Conservation (phyloP, 2,888 invertebrate species). For the Phengaris alcon region DNA sequence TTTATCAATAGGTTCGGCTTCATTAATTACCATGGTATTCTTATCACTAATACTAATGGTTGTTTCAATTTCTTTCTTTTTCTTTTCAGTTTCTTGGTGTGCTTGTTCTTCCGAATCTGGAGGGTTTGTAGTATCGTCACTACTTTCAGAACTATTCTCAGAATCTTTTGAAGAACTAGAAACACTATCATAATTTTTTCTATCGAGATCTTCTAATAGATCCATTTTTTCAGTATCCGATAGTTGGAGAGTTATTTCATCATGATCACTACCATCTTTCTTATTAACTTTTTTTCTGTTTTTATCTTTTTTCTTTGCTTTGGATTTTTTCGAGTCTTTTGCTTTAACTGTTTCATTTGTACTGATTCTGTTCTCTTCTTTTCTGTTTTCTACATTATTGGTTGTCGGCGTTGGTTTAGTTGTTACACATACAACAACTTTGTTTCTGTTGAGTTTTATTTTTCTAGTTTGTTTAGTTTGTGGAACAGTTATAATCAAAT, state of each 20-base stretch:
- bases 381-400: conserved; percentile 36
- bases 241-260: conserved; percentile 69
- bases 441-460: conserved; percentile 67
- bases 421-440: conserved; percentile 30
- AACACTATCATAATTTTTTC: conserved; percentile 56
- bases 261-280: conserved; percentile 63
- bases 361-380: conserved; percentile 44
- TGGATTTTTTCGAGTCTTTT: conserved; percentile 52
- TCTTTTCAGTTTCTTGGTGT: conserved; percentile 1
- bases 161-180: conserved; percentile 49
- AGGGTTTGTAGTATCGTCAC: conserved; percentile 7
- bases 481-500: conserved; percentile 63
- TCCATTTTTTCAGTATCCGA: conserved; percentile 76
- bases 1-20: neutral
- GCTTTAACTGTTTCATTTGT: conserved; percentile 38
- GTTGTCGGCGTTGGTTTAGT: conserved; percentile 16
- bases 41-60: conserved; percentile 8
- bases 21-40: conserved; percentile 17
- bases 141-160: conserved; percentile 47
- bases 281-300: conserved; percentile 47
- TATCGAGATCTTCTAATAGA: conserved; percentile 65
- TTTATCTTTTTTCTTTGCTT: conserved; percentile 57
- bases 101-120: neutral
- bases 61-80: conserved; percentile 3
- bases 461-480: conserved; percentile 55